Evolutionary conservation across 2,797 vertebrate species (phyloP), one percentile per base, ranked within the genome.

Genomic region (Neosalanx taihuensis): DNA sequence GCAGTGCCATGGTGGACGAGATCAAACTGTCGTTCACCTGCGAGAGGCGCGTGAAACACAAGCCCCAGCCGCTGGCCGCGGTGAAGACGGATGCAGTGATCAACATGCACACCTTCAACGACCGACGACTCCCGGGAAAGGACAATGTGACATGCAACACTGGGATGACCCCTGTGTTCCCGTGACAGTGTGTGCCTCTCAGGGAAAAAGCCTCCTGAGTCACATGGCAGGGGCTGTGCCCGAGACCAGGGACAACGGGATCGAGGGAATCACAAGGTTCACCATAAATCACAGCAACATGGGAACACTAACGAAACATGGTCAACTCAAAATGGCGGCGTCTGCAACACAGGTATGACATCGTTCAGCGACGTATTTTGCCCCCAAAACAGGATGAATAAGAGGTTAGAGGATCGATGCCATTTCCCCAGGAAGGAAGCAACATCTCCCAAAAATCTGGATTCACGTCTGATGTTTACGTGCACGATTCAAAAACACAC

Each of bases 91-190:
- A 99, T 2, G 96, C 97, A 0, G 96, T 98, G 90, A 98, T 99
- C 93, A 98, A 98, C 93, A 98, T 99, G 96, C 97, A 97, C 95
- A 95, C 95, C 0, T 99, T 97, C 94, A 99, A 97, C 29, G 95
- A 99, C 90, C 95, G 96, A 67, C 94, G 96, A 85, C 96, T 99
- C 80, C 98, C 97, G 0, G 97, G 96, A 90, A 99, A 98, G 93
- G 97, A 98, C 94, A 96, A 84, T 92, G 91, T 96, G 95, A 94
- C 92, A 86, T 97, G 96, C 92, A 95, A 90, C 94, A 94, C 96
- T 29, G 95, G 95, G 29, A 75, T 96, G 93, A 93, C 95, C 57
- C 97, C 97, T 0, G 96, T 92, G 70, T 94, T 93, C 81, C 97
- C 97, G 69, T 98, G 94, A 94, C 90, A 73, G 60, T 89, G 72